A percentile compares a stretch with the other conserved stretches of the same genome.
These are phyloP conservation scores for Cnemophilus loriae DNA, from an alignment of 2,113 vertebrate genomes.

Conservation along the genomic window DNA sequence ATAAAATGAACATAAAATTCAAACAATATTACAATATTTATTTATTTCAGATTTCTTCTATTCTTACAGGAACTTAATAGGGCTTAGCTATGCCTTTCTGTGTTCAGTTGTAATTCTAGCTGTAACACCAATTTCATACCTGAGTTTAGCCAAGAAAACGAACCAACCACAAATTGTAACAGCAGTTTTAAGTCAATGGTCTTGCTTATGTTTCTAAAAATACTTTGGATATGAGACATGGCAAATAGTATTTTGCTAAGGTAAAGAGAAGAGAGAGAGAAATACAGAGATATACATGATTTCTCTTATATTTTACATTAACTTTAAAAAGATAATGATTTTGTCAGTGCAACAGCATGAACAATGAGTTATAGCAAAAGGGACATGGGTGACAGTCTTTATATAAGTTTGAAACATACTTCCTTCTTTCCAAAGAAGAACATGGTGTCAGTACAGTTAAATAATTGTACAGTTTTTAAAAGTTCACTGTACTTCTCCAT, in stretches of 20 bases:
- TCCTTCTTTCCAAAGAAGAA: neutral
- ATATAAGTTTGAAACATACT: neutral
- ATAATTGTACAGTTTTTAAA: neutral
- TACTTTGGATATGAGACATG: neutral
- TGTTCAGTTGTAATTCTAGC: neutral
- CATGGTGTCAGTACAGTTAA: neutral
- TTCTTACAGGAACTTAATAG: neutral
- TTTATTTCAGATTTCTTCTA: neutral
- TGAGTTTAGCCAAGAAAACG: neutral
- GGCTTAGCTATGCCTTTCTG: neutral
- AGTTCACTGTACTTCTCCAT: neutral
- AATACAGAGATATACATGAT: neutral
- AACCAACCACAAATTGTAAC: neutral
- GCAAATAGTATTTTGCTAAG: neutral
- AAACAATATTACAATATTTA: neutral
- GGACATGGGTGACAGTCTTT: neutral
- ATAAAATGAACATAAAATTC: neutral
- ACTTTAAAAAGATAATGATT: neutral
- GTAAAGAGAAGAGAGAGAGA: neutral
- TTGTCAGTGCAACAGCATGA: neutral
- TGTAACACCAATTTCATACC: neutral
- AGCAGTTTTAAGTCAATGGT: neutral
- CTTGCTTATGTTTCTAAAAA: neutral
- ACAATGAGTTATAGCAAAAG: neutral
- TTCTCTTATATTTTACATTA: neutral